These are phyloP conservation scores for Lysandra coridon DNA, from an alignment of 2,888 invertebrate species.

Conservation along the genomic window DNA sequence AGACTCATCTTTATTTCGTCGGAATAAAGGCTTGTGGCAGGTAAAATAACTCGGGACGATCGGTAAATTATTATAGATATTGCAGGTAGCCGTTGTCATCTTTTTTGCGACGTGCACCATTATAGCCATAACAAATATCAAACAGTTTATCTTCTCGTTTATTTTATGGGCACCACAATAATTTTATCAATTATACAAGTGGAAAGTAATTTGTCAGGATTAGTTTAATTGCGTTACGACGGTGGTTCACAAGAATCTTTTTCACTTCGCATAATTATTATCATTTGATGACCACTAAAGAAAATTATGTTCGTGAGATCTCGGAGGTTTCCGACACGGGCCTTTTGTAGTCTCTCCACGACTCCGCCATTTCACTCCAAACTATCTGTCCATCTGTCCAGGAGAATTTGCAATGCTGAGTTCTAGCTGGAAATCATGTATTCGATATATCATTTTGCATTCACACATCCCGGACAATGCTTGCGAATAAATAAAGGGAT, in stretches of 20 bases:
- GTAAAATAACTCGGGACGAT: neutral
- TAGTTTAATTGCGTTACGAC: neutral
- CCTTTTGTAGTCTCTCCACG: conserved; percentile 1
- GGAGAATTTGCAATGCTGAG: conserved; percentile 7
- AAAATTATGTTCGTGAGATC: conserved; percentile 5
- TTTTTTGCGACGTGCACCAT: conserved; percentile 48
- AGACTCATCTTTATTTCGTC: neutral
- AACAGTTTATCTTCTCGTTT: conserved; percentile 40
- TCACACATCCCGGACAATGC: conserved; percentile 13
- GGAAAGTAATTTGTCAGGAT: neutral
- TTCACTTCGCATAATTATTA: neutral
- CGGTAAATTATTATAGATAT: conserved; percentile 44
- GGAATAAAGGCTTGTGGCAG: neutral
- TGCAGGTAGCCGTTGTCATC: conserved; percentile 61
- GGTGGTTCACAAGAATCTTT: neutral
- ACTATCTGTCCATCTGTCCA: conserved; percentile 7
- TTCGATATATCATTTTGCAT: conserved; percentile 20
- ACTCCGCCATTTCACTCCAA: conserved; percentile 14
- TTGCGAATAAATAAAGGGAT: conserved; percentile 29
- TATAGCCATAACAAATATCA: conserved; percentile 46
- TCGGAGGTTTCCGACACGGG: neutral
- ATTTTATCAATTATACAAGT: conserved; percentile 11
- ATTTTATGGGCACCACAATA: conserved; percentile 24
- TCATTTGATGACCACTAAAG: neutral
- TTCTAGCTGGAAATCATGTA: conserved; percentile 20